A percentile compares a stretch with the other conserved stretches of the same genome.
Conservation (phyloP, 2,888 invertebrate species). For the Drosophila mimetica region DNA sequence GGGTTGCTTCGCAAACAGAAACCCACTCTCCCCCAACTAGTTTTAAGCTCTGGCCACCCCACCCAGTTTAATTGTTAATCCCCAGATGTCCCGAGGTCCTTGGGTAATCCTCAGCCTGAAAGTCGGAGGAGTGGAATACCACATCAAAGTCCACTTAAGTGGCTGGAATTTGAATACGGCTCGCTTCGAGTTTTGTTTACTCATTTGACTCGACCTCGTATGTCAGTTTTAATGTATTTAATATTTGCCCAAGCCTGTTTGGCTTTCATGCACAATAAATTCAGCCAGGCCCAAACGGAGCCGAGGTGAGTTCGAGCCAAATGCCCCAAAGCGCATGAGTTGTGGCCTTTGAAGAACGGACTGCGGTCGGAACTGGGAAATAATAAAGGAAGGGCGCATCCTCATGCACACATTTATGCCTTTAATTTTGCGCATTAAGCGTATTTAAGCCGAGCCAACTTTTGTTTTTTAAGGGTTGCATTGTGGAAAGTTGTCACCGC, state of each 20-base stretch:
- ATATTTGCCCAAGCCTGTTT: constrained; percentile 68
- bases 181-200: constrained; percentile 48
- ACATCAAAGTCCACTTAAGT: constrained; percentile 65
- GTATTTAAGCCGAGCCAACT: constrained; percentile 71
- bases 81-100: constrained; percentile 20
- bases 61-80: constrained; percentile 17
- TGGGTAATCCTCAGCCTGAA: constrained; percentile 22
- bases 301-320: constrained; percentile 57
- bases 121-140: constrained; percentile 21
- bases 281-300: constrained; percentile 38
- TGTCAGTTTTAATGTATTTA: constrained; percentile 77
- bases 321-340: constrained; percentile 62
- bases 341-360: constrained; percentile 66
- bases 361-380: constrained; percentile 1
- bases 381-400: constrained; percentile 17
- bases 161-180: constrained; percentile 63
- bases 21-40: constrained; percentile 2
- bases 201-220: constrained; percentile 43
- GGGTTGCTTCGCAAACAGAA: constrained; percentile 1
- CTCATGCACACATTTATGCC: constrained; percentile 58
- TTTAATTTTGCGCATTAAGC: constrained; percentile 78
- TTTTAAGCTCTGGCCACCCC: not conserved
- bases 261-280: constrained; percentile 72
- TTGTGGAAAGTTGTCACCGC: constrained; percentile 35
- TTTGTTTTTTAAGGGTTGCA: constrained; percentile 37